Conservation (phyloP, 2,888 invertebrate genomes). For the Drosophila bunnanda region DNA sequence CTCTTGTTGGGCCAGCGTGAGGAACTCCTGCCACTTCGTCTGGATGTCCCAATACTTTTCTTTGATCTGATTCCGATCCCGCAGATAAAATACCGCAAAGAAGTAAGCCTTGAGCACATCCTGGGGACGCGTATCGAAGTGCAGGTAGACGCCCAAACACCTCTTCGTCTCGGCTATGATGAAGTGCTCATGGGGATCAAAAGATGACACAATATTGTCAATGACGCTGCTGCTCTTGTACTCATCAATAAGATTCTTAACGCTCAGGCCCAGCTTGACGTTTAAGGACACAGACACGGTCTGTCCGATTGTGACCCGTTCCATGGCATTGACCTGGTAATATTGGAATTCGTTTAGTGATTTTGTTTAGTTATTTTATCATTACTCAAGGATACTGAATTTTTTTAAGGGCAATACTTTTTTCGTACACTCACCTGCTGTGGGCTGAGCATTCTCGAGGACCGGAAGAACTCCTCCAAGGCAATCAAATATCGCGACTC, state of each 20-base stretch:
- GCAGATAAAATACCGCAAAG: constrained; percentile 84
- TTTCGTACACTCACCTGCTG: constrained; percentile 84
- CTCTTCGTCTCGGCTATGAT: constrained; percentile 84
- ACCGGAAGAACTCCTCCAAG: constrained; percentile 88
- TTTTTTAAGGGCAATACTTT: not conserved
- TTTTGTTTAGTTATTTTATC: not conserved
- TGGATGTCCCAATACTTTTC: constrained; percentile 85
- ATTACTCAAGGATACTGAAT: not conserved
- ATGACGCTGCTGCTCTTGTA: constrained; percentile 83
- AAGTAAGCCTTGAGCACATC: constrained; percentile 85
- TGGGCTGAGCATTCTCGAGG: constrained; percentile 87
- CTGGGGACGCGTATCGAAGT: constrained; percentile 84
- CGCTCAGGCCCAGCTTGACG: constrained; percentile 83
- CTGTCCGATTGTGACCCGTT: constrained; percentile 88
- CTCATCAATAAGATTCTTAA: constrained; percentile 83
- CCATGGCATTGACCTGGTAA: constrained; percentile 87
- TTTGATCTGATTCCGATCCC: constrained; percentile 84
- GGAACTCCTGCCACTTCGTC: constrained; percentile 86
- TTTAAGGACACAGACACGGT: constrained; percentile 85
- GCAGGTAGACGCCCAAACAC: constrained; percentile 84
- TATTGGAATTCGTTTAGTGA: not conserved
- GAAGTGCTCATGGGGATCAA: constrained; percentile 84
- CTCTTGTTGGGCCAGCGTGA: constrained; percentile 84
- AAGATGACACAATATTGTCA: constrained; percentile 84
- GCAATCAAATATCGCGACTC: constrained; percentile 90